phyloP scores from a whole-genome alignment of 1,140 invertebrate genomes.

The Drosophila nannoptera region DNA sequence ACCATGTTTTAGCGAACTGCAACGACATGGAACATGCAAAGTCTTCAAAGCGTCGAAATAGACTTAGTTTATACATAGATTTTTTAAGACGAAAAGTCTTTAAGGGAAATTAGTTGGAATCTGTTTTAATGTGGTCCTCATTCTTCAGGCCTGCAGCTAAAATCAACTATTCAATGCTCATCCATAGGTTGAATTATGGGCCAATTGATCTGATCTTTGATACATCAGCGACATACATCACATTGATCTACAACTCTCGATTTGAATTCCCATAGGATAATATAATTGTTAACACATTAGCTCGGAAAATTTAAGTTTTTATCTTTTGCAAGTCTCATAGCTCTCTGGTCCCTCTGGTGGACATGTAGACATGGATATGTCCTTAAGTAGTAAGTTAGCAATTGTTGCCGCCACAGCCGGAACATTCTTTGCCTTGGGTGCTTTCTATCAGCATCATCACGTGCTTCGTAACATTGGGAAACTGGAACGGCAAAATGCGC shows the following conservation, averaged over 20 bases:
- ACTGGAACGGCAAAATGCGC: slow-evolving; percentile 56
- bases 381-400: slow-evolving; percentile 36
- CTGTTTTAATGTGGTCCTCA: no score
- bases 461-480: slow-evolving; percentile 55
- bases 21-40: no score
- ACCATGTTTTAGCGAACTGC: no score
- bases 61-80: no score
- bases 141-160: no score
- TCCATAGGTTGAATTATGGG: background rate
- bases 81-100: no score
- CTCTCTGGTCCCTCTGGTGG: background rate
- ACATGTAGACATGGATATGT: slow-evolving; percentile 45
- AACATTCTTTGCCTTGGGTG: slow-evolving; percentile 62
- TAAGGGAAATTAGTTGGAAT: no score
- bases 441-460: slow-evolving; percentile 64
- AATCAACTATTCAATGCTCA: no score
- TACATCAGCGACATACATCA: background rate
- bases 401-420: slow-evolving; percentile 59
- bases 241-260: slow-evolving; percentile 22
- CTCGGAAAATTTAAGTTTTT: slow-evolving; percentile 7
- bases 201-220: background rate
- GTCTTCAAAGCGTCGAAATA: no score
- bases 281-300: slow-evolving; percentile 3
- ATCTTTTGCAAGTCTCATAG: slow-evolving; percentile 15
- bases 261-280: background rate